A percentile compares a stretch with the other conserved stretches of the same genome.
Conservation (phyloP, 2,888 invertebrate species). For the Monochamus alternatus region DNA sequence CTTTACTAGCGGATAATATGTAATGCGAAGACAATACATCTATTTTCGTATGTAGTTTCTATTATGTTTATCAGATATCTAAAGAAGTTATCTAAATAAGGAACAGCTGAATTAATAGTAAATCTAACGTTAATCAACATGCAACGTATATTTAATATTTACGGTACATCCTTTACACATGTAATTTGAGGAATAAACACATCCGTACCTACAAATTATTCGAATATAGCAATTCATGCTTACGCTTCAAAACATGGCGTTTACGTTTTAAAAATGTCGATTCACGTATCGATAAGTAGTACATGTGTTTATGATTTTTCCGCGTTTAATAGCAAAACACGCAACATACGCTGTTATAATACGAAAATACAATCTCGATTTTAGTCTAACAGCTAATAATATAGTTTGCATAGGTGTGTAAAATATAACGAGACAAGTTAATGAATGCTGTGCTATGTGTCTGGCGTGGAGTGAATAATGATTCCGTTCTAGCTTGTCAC, state of each 20-base stretch:
- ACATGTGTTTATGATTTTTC: constrained; percentile 31
- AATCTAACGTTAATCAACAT: too few species aligned
- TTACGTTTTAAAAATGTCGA: constrained; percentile 27
- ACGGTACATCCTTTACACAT: too few species aligned
- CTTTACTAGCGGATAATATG: too few species aligned
- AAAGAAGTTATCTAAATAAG: too few species aligned
- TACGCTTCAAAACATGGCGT: constrained; percentile 1
- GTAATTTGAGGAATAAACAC: too few species aligned
- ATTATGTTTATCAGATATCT: too few species aligned
- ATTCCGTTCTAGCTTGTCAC: too few species aligned
- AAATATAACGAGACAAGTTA: constrained; percentile 9
- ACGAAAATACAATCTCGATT: neutral
- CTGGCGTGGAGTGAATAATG: too few species aligned
- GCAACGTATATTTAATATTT: too few species aligned
- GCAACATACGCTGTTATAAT: constrained; percentile 25
- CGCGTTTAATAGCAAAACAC: constrained; percentile 6
- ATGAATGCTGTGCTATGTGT: neutral
- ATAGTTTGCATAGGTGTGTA: constrained; percentile 13
- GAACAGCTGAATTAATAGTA: too few species aligned
- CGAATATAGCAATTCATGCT: constrained; percentile 18
- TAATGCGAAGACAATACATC: too few species aligned
- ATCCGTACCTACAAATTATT: neutral
- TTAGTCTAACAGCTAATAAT: constrained; percentile 30
- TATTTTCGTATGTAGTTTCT: too few species aligned
- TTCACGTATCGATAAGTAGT: constrained; percentile 23